phyloP scores from a whole-genome alignment of 2,797 vertebrate genomes.

The Ptychadena robeensis region DNA sequence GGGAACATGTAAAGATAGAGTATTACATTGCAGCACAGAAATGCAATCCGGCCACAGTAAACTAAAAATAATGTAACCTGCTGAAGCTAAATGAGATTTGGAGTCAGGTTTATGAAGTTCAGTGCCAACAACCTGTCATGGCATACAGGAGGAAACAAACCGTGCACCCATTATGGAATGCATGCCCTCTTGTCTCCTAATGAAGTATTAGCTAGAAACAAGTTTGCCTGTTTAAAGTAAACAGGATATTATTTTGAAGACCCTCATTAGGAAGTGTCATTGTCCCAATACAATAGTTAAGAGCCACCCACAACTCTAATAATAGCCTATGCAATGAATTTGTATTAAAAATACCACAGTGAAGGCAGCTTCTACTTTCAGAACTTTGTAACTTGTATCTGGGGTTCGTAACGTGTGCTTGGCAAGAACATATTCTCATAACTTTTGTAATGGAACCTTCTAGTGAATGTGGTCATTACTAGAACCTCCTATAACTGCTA shows the following conservation, averaged over 20 bases:
- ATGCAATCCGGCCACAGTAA: conserved; percentile 17
- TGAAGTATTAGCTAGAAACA: conserved; percentile 1
- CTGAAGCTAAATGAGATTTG: conserved; percentile 25
- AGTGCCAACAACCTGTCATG: conserved; percentile 53
- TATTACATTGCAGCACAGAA: conserved; percentile 38
- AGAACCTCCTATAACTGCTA: too few species aligned
- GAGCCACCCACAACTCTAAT: background rate
- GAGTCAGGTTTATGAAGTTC: conserved; percentile 27
- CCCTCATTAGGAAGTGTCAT: background rate
- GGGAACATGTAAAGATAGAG: conserved; percentile 36
- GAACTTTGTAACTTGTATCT: too few species aligned
- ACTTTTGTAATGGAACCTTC: too few species aligned
- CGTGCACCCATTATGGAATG: conserved; percentile 28
- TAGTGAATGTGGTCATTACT: too few species aligned
- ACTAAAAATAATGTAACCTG: conserved; percentile 52
- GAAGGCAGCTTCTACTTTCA: too few species aligned
- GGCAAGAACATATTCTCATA: too few species aligned
- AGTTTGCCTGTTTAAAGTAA: conserved; percentile 14
- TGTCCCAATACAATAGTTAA: background rate
- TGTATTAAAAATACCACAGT: too few species aligned
- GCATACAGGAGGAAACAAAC: conserved; percentile 42
- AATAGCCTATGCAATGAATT: too few species aligned
- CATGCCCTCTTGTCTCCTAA: conserved; percentile 20
- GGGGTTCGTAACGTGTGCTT: too few species aligned
- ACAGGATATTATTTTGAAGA: background rate